A percentile compares a stretch with the other conserved stretches of the same genome.
Conservation (phyloP, 2,113 vertebrate genomes). For the Hypocryptadius cinnamomeus region DNA sequence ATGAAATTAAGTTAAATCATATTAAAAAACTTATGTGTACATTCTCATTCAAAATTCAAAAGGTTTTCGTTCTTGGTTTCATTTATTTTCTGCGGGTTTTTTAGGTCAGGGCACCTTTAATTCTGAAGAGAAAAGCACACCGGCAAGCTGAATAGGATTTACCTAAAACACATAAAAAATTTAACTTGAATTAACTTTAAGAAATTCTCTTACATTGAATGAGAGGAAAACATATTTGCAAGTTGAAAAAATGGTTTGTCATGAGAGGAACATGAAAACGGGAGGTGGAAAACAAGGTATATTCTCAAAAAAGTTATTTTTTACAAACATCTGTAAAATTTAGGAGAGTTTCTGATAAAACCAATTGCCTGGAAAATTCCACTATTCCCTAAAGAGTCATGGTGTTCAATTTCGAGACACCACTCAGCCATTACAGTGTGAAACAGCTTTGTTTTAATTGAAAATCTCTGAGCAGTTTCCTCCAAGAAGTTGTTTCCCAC, state of each 20-base stretch:
- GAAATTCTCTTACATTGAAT: not conserved
- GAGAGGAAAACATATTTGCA: not conserved
- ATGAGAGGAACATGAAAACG: not conserved
- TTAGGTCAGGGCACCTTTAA: not conserved
- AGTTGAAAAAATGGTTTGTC: not conserved
- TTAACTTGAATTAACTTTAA: not conserved
- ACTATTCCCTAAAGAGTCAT: not conserved
- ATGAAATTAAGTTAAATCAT: not conserved
- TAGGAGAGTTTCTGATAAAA: not conserved
- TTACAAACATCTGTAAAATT: not conserved
- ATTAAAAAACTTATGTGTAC: not conserved
- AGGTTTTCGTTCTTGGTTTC: not conserved
- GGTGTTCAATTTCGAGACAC: not conserved
- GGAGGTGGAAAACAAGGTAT: not conserved
- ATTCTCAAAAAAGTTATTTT: not conserved
- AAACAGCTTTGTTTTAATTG: not conserved
- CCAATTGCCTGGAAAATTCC: not conserved
- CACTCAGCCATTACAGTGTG: not conserved
- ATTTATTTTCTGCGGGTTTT: not conserved
- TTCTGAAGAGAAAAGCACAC: not conserved
- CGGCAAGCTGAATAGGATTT: not conserved
- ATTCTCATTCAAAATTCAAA: conserved; percentile 1
- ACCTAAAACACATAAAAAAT: not conserved
- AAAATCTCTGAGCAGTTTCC: not conserved
- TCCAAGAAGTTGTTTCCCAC: not conserved